These are phyloP conservation scores for Poecilia picta DNA, from an alignment of 2,797 vertebrate genomes.

Conservation along the genomic window DNA sequence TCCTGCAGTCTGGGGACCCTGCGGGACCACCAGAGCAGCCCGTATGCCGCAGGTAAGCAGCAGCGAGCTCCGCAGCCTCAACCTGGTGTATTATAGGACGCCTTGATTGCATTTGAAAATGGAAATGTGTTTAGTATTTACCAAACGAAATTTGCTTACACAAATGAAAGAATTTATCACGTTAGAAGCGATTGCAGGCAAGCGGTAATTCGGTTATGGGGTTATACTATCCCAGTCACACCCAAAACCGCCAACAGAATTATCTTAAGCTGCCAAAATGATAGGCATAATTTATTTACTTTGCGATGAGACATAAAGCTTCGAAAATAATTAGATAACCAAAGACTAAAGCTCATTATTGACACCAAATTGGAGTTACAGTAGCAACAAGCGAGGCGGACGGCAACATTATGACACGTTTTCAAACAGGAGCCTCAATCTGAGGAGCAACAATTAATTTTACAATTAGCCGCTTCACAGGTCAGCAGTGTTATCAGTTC, in stretches of 20 bases:
- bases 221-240: conserved; percentile 99
- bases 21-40: conserved; percentile 99
- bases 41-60: conserved; percentile 99
- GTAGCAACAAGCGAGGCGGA: conserved; percentile 68
- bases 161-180: conserved; percentile 99
- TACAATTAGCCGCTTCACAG: conserved; percentile 81
- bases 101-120: conserved; percentile 99
- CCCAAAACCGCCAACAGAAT: conserved; percentile 99
- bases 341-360: conserved; percentile 99
- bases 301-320: conserved; percentile 99
- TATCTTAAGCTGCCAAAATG: conserved; percentile 99
- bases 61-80: conserved; percentile 80
- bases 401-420: conserved; percentile 82
- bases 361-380: conserved; percentile 87
- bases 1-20: conserved; percentile 98
- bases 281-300: conserved; percentile 99
- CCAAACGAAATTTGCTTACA: conserved; percentile 99
- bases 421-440: conserved; percentile 75
- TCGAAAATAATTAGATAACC: conserved; percentile 99
- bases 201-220: conserved; percentile 99
- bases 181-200: conserved; percentile 99
- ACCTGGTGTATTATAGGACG: conserved; percentile 90
- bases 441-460: conserved; percentile 80
- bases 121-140: conserved; percentile 99
- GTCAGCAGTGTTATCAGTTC: conserved; percentile 72